These are phyloP conservation scores for Horisme vitalbata DNA, from an alignment of 2,888 invertebrate species.

Conservation along the genomic window DNA sequence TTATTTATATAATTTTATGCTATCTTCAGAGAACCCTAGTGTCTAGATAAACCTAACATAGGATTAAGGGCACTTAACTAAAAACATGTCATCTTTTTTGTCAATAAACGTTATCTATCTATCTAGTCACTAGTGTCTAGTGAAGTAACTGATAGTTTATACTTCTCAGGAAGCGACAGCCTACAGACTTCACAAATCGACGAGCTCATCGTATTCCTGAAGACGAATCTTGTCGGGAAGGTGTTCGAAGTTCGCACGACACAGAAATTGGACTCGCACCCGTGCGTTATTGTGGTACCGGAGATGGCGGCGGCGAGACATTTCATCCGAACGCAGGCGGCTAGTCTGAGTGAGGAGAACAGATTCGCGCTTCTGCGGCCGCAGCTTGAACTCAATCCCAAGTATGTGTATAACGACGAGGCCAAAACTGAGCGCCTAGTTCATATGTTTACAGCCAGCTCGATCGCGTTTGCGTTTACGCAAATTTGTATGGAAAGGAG, in stretches of 20 bases:
- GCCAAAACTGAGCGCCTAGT: no score
- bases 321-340: conserved; percentile 94
- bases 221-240: conserved; percentile 89
- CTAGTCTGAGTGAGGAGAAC: conserved; percentile 91
- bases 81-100: no score
- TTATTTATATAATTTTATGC: no score
- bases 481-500: no score
- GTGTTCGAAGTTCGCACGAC: conserved; percentile 93
- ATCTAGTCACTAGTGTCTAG: no score
- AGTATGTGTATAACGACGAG: conserved; percentile 75
- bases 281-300: conserved; percentile 96
- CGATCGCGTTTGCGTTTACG: no score
- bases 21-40: no score
- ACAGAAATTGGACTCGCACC: conserved; percentile 92
- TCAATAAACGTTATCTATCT: no score
- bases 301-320: conserved; percentile 99
- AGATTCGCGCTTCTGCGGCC: conserved; percentile 94
- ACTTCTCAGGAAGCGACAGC: conserved; percentile 81
- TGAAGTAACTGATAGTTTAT: neutral
- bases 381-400: conserved; percentile 96
- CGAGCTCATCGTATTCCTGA: conserved; percentile 90
- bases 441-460: no score
- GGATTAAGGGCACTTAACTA: no score
- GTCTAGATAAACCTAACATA: no score
- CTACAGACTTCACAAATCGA: conserved; percentile 90